These are phyloP conservation scores for Cebidichthys violaceus DNA, from an alignment of 2,113 vertebrate genomes.

Conservation along the genomic window DNA sequence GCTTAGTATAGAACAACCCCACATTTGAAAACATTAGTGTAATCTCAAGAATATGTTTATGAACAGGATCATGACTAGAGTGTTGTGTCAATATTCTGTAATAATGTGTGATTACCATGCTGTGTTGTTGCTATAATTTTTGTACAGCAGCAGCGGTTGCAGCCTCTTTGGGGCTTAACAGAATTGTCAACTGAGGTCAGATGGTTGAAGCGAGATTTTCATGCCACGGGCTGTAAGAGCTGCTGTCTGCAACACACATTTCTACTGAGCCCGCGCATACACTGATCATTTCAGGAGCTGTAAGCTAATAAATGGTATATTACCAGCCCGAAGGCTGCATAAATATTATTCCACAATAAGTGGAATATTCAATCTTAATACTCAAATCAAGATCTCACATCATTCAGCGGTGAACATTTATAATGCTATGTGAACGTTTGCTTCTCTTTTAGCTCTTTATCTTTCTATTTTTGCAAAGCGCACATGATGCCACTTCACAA, in stretches of 20 bases:
- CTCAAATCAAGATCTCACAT: neutral
- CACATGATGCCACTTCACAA: neutral
- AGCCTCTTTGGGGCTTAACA: constrained; percentile 27
- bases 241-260: constrained; percentile 3
- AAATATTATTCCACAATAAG: neutral
- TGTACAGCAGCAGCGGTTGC: neutral
- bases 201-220: constrained; percentile 24
- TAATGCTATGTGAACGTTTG: neutral
- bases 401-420: neutral
- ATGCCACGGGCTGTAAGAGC: constrained; percentile 12
- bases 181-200: constrained; percentile 33
- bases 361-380: neutral
- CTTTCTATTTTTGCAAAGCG: neutral
- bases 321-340: neutral
- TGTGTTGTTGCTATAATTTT: constrained; percentile 18
- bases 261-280: neutral
- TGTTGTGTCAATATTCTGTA: constrained; percentile 1
- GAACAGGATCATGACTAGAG: neutral
- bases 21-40: neutral
- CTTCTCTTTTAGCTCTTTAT: neutral
- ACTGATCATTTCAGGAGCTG: neutral
- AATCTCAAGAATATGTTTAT: neutral
- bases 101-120: neutral
- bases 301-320: neutral
- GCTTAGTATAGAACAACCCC: neutral